Evolutionary conservation across 2,113 vertebrate genomes (phyloP), one percentile per base, ranked within the genome.

Genomic region (Centropus bengalensis): DNA sequence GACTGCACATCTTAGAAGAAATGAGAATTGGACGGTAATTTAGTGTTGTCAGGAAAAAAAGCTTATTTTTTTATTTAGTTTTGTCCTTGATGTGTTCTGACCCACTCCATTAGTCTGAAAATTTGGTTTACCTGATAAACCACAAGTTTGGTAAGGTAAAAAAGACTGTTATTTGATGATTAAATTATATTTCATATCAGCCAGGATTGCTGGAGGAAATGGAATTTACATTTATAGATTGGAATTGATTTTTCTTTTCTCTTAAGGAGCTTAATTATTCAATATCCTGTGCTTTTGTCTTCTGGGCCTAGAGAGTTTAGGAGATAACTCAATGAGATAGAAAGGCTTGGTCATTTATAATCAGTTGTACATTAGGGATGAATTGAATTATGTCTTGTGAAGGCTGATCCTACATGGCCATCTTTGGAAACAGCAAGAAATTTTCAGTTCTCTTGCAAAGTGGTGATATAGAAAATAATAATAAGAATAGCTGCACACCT

Each of bases 211-310:
- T 88, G 59, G 30, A 73, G 68, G 67, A 93, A 89, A 83, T 68
- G 7, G 55, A 80, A 83, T 86, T 94, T 86, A 70, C 52, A 19
- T 74, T 74, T 52, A 54, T 24, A 77, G 47, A 83, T 71, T 80
- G n/a, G 20, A 82, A 96, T 91, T 83, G 82, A 91, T 91, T 95
- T 95, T 92, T 70, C 40, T 86, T 88, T 92, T 80, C 90, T 94
- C 38, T 88, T 86, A 95, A 89, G 44, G 47, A 83, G 21, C n/a
- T 96, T 94, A 93, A 88, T 94, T 96, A 89, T 88, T 95, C 87
- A 94, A 10, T 88, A 95, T 77, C 63, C 59, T 74, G 28, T 4
- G 16, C 82, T 82, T 76, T 86, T 87, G 59, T 67, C 75, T 82
- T 85, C 55, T 67, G 45, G 82, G 18, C 21, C 45, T 59, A 64